Percentiles rank a stretch among this genome's conserved stretches.
Evolutionary conservation across 2,888 invertebrate species (phyloP).

Genomic region (Trachelus tabidus): DNA sequence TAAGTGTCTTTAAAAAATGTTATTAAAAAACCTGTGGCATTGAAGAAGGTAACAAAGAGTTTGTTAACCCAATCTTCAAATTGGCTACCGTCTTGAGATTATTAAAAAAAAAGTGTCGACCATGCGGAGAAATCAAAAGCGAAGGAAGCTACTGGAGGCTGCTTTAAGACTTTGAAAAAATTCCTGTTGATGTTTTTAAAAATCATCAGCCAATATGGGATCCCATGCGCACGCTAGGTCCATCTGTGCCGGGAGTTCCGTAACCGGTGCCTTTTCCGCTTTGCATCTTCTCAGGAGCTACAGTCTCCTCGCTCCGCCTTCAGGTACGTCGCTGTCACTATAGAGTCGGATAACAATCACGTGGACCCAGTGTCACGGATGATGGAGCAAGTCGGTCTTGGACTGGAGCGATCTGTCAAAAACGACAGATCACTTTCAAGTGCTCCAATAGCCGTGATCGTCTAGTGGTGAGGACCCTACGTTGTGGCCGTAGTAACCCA

Average conservation of each 20-base stretch:
- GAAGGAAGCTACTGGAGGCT: neutral
- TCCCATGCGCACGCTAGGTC: conserved; percentile 39
- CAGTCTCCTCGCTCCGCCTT: conserved; percentile 73
- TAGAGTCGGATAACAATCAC: neutral
- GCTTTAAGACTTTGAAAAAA: neutral
- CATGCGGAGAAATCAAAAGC: neutral
- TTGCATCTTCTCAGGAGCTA: conserved; percentile 75
- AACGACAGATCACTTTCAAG: conserved; percentile 10
- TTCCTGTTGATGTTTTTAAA: neutral
- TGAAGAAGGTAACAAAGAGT: neutral
- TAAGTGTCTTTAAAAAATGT: neutral
- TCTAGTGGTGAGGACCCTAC: conserved; percentile 23
- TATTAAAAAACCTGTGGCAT: neutral
- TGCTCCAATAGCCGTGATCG: conserved; percentile 36
- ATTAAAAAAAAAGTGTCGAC: neutral
- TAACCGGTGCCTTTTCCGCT: conserved; percentile 68
- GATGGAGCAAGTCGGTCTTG: conserved; percentile 10
- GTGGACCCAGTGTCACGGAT: conserved; percentile 6
- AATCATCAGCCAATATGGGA: conserved; percentile 26
- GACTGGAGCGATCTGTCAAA: neutral
- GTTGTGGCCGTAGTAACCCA: conserved; percentile 26
- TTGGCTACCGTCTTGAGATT: neutral
- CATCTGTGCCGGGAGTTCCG: conserved; percentile 52
- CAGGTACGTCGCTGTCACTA: conserved; percentile 65
- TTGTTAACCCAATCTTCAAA: neutral